Percentiles rank a stretch among this genome's conserved stretches.
phyloP scores from a whole-genome alignment of 1,140 invertebrate species.

The Maconellicoccus hirsutus region DNA sequence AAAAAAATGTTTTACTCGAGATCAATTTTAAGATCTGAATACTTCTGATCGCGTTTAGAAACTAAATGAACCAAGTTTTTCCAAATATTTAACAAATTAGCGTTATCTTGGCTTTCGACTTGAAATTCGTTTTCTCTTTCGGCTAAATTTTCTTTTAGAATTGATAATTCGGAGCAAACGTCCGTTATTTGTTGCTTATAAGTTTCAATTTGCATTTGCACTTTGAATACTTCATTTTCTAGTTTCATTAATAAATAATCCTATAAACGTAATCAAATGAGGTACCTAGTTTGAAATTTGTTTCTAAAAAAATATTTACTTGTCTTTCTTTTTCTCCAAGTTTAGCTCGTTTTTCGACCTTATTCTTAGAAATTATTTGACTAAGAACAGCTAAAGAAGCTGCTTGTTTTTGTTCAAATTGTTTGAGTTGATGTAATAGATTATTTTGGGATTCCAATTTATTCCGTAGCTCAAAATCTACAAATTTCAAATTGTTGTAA shows the following conservation, averaged over 20 bases:
- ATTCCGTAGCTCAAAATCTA: background rate
- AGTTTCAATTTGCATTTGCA: background rate
- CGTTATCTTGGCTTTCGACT: background rate
- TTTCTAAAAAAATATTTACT: background rate
- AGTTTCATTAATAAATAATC: conserved; percentile 4
- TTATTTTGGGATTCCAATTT: background rate
- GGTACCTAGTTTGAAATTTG: background rate
- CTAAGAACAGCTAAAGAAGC: background rate
- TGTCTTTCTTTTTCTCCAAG: background rate
- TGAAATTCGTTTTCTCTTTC: background rate
- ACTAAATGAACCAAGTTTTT: background rate
- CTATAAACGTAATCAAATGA: background rate
- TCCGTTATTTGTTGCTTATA: background rate
- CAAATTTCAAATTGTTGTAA: background rate
- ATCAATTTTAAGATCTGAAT: background rate
- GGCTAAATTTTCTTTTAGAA: background rate
- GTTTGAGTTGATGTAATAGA: background rate
- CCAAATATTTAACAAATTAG: background rate
- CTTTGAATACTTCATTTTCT: conserved; percentile 15
- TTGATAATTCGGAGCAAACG: background rate
- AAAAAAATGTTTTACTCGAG: background rate
- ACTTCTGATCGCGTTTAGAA: background rate
- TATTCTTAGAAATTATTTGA: background rate
- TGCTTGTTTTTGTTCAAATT: conserved; percentile 8
- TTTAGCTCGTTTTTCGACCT: background rate